A percentile compares a stretch with the other conserved stretches of the same genome.
Evolutionary conservation across 2,797 vertebrate species (phyloP).

Genomic region (Syngnathus acus): DNA sequence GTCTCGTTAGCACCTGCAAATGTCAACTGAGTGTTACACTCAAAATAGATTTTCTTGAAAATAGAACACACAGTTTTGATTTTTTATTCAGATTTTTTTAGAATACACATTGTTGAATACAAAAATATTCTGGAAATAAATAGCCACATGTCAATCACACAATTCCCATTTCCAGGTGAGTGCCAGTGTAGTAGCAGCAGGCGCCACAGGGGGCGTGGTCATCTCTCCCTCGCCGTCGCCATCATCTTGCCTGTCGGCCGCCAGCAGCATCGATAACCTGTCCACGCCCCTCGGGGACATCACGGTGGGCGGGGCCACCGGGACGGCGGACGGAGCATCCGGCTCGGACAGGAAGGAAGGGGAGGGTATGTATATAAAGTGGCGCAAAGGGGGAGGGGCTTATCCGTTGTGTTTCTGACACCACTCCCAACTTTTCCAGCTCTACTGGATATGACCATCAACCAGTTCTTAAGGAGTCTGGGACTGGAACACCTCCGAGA

Average conservation of each 20-base stretch:
- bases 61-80: too few relatives aligned
- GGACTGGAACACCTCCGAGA: conserved; percentile 93
- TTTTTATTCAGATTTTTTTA: too few relatives aligned
- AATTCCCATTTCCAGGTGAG: conserved; percentile 40
- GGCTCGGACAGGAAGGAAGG: conserved; percentile 88
- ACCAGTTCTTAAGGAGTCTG: conserved; percentile 92
- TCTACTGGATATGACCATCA: conserved; percentile 94
- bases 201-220: conserved; percentile 60
- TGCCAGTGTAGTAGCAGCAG: conserved; percentile 44
- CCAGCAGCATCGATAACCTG: conserved; percentile 95
- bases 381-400: not conserved
- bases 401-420: not conserved
- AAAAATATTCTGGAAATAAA: too few relatives aligned
- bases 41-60: too few relatives aligned
- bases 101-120: too few relatives aligned
- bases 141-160: too few relatives aligned
- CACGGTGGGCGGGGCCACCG: conserved; percentile 75
- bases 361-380: conserved; percentile 67
- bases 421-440: conserved; percentile 29
- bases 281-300: conserved; percentile 79
- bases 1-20: not conserved
- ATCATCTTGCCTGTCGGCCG: conserved; percentile 90
- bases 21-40: not conserved
- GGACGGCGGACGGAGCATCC: conserved; percentile 82
- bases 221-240: conserved; percentile 92